A percentile compares a stretch with the other conserved stretches of the same genome.
Conservation (phyloP, 37 sponge, comb jelly and placozoan genomes). For the Bolinopsis microptera region DNA sequence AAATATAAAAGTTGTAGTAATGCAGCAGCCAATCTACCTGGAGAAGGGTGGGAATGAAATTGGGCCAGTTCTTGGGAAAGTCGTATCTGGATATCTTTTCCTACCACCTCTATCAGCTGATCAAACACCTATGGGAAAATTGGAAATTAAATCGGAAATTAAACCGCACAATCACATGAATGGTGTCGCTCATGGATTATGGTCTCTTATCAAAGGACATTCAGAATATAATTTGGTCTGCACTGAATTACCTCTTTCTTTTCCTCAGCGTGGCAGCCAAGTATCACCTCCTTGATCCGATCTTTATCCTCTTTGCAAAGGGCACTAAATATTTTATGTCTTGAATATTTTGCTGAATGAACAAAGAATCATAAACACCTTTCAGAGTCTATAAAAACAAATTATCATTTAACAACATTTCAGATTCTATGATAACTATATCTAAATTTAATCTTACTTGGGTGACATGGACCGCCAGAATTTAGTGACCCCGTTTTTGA, state of each 20-base stretch:
- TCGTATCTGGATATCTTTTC: conserved; percentile 48
- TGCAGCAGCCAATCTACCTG: too few species aligned
- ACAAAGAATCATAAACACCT: too few species aligned
- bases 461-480: conserved; percentile 53
- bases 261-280: not conserved
- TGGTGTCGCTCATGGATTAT: too few species aligned
- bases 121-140: conserved; percentile 4
- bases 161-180: too few species aligned
- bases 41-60: not conserved
- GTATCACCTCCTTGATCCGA: not conserved
- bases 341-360: too few species aligned
- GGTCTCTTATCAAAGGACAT: too few species aligned
- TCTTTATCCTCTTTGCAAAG: conserved; percentile 55
- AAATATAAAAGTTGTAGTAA: too few species aligned
- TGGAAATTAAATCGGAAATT: too few species aligned
- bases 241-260: conserved; percentile 21
- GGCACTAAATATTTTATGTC: conserved; percentile 27
- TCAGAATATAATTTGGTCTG: too few species aligned
- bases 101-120: not conserved
- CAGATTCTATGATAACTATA: not conserved
- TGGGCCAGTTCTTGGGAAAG: conserved; percentile 16
- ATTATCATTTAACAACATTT: too few species aligned
- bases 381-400: too few species aligned
- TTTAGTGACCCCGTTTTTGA: conserved; percentile 59
- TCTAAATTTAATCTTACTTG: not conserved